phyloP scores from a whole-genome alignment of 2,888 invertebrate genomes.

The Lissonota sp. region DNA sequence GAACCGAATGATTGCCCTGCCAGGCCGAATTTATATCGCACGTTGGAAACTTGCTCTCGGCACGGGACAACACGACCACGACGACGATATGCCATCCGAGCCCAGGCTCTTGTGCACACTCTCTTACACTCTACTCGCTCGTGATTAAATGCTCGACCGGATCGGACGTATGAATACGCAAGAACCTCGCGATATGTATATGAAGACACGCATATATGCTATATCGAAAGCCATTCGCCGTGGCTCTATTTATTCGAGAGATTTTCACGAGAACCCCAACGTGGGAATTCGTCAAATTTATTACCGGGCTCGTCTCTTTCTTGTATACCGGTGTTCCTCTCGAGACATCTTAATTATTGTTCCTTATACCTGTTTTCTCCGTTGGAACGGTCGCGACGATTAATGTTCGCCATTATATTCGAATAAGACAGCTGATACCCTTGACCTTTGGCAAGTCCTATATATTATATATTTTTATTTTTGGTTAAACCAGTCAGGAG shows the following conservation, averaged over 20 bases:
- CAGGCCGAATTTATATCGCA: slow-evolving; percentile 79
- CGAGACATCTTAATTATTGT: slow-evolving; percentile 70
- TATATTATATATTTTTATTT: too few species aligned
- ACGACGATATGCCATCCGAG: slow-evolving; percentile 49
- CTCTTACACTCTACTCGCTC: slow-evolving; percentile 52
- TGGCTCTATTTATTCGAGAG: slow-evolving; percentile 59
- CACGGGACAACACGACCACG: slow-evolving; percentile 55
- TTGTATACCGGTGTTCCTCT: slow-evolving; percentile 33
- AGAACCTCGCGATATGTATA: slow-evolving; percentile 43
- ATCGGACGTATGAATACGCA: slow-evolving; percentile 65
- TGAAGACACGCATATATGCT: slow-evolving; percentile 23
- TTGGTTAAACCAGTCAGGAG: too few species aligned
- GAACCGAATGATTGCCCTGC: slow-evolving; percentile 79
- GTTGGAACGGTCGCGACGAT: slow-evolving; percentile 48
- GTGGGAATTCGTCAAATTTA: slow-evolving; percentile 70
- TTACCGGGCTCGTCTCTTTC: slow-evolving; percentile 60
- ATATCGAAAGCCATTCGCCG: slow-evolving; percentile 10
- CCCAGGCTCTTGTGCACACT: slow-evolving; percentile 32
- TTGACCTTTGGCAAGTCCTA: slow-evolving; percentile 56
- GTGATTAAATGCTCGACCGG: slow-evolving; percentile 71
- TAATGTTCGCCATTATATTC: slow-evolving; percentile 51
- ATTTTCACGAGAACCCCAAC: slow-evolving; percentile 63
- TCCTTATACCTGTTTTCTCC: slow-evolving; percentile 58
- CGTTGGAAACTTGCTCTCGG: slow-evolving; percentile 72
- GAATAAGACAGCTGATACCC: slow-evolving; percentile 53